Percentiles rank a stretch among this genome's conserved stretches.
phyloP scores from a whole-genome alignment of 2,797 vertebrate species.

The Loris lydekkerianus region DNA sequence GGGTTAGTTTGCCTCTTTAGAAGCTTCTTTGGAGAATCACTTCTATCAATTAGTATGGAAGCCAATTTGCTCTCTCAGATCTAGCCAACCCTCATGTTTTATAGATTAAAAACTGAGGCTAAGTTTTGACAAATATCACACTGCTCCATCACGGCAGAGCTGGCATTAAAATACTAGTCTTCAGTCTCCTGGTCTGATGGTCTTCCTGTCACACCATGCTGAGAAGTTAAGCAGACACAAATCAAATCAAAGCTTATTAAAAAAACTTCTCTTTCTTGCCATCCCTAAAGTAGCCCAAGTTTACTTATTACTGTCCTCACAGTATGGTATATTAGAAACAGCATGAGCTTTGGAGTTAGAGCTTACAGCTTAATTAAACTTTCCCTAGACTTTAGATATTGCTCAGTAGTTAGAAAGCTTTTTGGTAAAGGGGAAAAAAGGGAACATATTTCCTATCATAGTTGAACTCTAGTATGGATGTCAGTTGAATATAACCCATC shows the following conservation, averaged over 20 bases:
- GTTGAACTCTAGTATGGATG: constrained; percentile 68
- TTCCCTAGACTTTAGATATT: background rate
- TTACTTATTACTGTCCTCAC: background rate
- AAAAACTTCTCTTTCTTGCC: background rate
- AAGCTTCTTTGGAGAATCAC: background rate
- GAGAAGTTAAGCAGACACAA: background rate
- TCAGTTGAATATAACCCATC: constrained; percentile 82
- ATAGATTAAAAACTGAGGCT: background rate
- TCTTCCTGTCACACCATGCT: background rate
- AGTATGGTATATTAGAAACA: background rate
- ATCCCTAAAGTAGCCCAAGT: background rate
- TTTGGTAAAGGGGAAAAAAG: constrained; percentile 29
- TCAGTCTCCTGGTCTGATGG: background rate
- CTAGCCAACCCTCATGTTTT: background rate
- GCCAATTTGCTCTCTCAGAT: background rate
- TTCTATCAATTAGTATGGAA: background rate
- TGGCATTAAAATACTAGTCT: background rate
- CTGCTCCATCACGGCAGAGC: background rate
- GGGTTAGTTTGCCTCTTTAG: background rate
- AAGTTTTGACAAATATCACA: background rate
- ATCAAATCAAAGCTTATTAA: background rate
- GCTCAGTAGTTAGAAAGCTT: constrained; percentile 11
- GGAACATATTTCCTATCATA: constrained; percentile 69
- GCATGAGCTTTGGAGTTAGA: background rate
- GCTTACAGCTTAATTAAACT: background rate